Percentiles rank a stretch among this genome's conserved stretches.
Conservation (phyloP, 2,797 vertebrate genomes). For the Platalea minor region DNA sequence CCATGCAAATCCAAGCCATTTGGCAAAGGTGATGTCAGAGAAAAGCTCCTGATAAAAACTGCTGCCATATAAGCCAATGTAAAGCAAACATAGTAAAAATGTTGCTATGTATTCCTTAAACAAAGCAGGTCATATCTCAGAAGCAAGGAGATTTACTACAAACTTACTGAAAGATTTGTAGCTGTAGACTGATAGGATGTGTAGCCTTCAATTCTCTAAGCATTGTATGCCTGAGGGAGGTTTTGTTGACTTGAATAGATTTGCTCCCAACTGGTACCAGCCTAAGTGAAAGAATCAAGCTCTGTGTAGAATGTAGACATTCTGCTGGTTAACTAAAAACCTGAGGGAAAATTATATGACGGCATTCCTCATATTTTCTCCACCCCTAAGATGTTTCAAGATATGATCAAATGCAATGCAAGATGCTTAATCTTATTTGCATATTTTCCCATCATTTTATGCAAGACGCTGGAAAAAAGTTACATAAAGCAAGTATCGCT, state of each 20-base stretch:
- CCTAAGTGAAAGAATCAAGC: slow-evolving; percentile 8
- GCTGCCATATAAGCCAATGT: neutral
- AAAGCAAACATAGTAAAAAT: neutral
- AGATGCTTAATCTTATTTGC: slow-evolving; percentile 46
- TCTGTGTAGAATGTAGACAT: neutral
- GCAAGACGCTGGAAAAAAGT: neutral
- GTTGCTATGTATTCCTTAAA: neutral
- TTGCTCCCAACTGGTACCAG: slow-evolving; percentile 9
- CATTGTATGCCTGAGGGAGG: neutral
- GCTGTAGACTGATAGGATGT: neutral
- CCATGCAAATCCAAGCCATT: neutral
- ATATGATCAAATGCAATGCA: slow-evolving; percentile 54
- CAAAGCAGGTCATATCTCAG: slow-evolving; percentile 5
- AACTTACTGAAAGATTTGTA: slow-evolving; percentile 16
- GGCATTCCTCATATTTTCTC: slow-evolving; percentile 45
- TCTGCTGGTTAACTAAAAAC: slow-evolving; percentile 44
- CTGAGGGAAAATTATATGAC: slow-evolving; percentile 30
- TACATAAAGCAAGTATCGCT: slow-evolving; percentile 29
- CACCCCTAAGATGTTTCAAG: slow-evolving; percentile 44
- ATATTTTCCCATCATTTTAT: slow-evolving; percentile 28
- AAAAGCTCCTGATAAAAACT: neutral
- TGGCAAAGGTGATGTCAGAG: neutral
- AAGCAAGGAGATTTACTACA: slow-evolving; percentile 6
- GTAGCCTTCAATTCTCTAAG: neutral
- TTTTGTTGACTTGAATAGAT: slow-evolving; percentile 25